Percentiles rank a stretch among this genome's conserved stretches.
These are phyloP conservation scores for Corythornis leucogaster DNA, from an alignment of 2,797 vertebrate genomes.

Conservation along the genomic window DNA sequence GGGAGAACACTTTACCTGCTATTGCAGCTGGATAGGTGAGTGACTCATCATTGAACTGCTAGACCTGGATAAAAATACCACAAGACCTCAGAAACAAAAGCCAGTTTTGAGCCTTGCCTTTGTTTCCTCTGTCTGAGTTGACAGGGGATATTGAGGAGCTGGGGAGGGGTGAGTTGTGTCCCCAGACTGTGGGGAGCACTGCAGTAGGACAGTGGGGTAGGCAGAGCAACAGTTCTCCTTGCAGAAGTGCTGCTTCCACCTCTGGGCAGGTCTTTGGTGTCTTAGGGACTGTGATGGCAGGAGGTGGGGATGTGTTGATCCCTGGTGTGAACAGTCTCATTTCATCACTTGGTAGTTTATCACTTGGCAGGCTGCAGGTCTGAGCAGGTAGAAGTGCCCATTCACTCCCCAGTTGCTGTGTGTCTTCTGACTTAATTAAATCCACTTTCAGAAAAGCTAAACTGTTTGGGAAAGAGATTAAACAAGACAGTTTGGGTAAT, in stretches of 20 bases:
- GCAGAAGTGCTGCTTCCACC: not conserved
- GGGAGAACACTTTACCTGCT: not conserved
- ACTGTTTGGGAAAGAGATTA: conserved; percentile 59
- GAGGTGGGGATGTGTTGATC: not conserved
- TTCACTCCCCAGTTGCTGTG: not conserved
- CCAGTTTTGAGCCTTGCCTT: not conserved
- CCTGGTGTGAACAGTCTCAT: not conserved
- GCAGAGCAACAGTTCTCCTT: not conserved
- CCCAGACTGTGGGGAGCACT: not conserved
- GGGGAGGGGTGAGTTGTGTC: not conserved
- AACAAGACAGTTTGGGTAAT: conserved; percentile 42
- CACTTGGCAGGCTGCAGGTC: not conserved
- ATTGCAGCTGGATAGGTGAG: not conserved
- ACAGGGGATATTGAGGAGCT: not conserved
- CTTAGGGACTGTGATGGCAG: not conserved
- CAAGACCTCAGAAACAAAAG: not conserved
- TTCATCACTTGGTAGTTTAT: not conserved
- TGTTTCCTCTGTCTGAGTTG: not conserved
- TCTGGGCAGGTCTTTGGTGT: not conserved
- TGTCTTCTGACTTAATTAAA: conserved; percentile 51
- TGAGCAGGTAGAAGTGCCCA: not conserved
- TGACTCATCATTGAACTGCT: rapidly evolving
- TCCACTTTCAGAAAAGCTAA: conserved; percentile 54
- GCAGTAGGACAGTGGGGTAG: not conserved
- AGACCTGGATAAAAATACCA: not conserved